Percentiles rank a stretch among this genome's conserved stretches.
Evolutionary conservation across 2,113 vertebrate species (phyloP).

Genomic region (Poicephalus meyeri): DNA sequence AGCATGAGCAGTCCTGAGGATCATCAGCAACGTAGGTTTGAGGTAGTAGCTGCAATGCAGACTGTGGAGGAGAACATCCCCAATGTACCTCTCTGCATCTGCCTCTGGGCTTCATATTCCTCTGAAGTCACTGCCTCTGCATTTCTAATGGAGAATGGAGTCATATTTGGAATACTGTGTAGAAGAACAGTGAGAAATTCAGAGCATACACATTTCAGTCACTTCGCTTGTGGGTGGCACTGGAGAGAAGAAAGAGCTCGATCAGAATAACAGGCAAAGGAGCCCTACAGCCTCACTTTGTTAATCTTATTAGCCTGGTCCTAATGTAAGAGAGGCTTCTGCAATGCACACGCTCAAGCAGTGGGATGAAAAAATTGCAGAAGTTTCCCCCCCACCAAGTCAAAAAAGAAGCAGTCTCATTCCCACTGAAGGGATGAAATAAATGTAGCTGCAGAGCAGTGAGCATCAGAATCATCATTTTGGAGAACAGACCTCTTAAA

Average conservation of each 20-base stretch:
- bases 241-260: neutral
- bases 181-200: neutral
- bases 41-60: neutral
- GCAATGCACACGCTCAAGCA: neutral
- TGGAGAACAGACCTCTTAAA: constrained; percentile 20
- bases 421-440: constrained; percentile 18
- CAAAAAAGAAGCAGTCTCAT: constrained; percentile 29
- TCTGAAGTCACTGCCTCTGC: neutral
- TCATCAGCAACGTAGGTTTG: neutral
- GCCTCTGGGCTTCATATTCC: neutral
- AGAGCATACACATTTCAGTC: neutral
- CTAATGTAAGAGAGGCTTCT: neutral
- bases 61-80: neutral
- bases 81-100: neutral
- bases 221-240: neutral
- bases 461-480: neutral
- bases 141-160: neutral
- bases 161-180: neutral
- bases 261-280: neutral
- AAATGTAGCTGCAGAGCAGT: constrained; percentile 26
- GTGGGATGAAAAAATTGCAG: neutral
- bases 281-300: neutral
- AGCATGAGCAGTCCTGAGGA: neutral
- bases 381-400: constrained; percentile 40
- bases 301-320: neutral